phyloP scores from a whole-genome alignment of 2,888 invertebrate species.

The Ophioninae sp. region DNA sequence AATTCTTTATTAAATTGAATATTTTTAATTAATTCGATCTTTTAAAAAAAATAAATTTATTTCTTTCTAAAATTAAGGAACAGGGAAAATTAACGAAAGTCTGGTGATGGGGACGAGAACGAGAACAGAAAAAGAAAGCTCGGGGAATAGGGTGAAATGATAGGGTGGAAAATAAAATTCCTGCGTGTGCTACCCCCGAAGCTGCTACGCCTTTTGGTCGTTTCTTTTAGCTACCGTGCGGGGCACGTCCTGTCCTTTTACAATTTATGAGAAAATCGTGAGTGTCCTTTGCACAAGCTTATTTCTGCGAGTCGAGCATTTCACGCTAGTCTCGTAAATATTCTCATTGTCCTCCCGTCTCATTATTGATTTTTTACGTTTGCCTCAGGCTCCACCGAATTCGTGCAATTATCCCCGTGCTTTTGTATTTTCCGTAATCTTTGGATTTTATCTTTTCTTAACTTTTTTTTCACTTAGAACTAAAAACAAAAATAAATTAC shows the following conservation, averaged over 20 bases:
- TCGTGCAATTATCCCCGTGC: neutral
- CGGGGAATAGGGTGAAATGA: neutral
- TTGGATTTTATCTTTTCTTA: no score
- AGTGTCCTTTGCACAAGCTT: conserved; percentile 75
- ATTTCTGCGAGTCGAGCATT: conserved; percentile 53
- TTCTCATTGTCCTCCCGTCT: neutral
- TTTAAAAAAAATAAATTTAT: no score
- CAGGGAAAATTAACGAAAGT: neutral
- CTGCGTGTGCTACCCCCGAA: conserved; percentile 48
- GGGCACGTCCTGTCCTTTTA: conserved; percentile 67
- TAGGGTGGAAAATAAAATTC: conserved; percentile 45
- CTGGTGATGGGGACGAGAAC: neutral
- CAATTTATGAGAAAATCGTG: conserved; percentile 77
- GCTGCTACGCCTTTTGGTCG: conserved; percentile 38
- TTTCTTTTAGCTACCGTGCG: conserved; percentile 46
- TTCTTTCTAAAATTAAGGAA: no score
- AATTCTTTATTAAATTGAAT: no score
- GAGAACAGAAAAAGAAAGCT: conserved; percentile 15
- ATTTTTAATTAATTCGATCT: no score
- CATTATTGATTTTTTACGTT: neutral
- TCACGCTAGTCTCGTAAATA: neutral
- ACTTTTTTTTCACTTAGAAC: no score
- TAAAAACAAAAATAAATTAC: no score
- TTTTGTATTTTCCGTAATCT: no score
- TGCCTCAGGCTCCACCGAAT: no score